These are phyloP conservation scores for Grapholita molesta DNA, from an alignment of 1,140 invertebrate species.

Conservation along the genomic window DNA sequence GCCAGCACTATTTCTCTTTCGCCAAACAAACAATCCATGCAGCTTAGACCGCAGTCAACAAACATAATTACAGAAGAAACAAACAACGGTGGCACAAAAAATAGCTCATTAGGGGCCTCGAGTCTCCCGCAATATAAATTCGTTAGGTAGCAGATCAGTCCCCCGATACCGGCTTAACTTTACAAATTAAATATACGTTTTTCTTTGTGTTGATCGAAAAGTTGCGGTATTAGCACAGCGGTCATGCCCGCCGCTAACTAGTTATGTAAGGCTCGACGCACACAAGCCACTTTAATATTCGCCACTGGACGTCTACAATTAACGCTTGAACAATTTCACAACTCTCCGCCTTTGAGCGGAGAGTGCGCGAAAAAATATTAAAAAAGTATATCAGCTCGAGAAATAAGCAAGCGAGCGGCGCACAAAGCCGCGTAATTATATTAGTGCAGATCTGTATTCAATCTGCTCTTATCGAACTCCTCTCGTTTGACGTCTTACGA, in stretches of 20 bases:
- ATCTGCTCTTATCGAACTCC: constrained; percentile 29
- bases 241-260: constrained; percentile 54
- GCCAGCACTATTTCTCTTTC: neutral
- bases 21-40: neutral
- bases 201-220: constrained; percentile 38
- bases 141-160: constrained; percentile 23
- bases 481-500: constrained; percentile 32
- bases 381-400: constrained; percentile 58
- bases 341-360: constrained; percentile 69
- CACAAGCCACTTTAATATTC: constrained; percentile 68
- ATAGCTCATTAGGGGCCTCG: constrained; percentile 2
- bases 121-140: constrained; percentile 20
- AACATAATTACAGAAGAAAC: neutral
- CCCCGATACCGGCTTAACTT: constrained; percentile 33
- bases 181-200: constrained; percentile 66
- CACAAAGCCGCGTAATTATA: constrained; percentile 67
- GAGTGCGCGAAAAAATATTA: constrained; percentile 40
- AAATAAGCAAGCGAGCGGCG: constrained; percentile 42
- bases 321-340: constrained; percentile 73
- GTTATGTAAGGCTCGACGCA: constrained; percentile 50
- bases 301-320: constrained; percentile 70
- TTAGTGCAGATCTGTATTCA: constrained; percentile 40
- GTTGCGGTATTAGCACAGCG: constrained; percentile 26
- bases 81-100: constrained; percentile 13
- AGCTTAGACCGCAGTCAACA: neutral